Evolutionary conservation across 2,113 vertebrate genomes (phyloP).

Genomic region (Prinia subflava): DNA sequence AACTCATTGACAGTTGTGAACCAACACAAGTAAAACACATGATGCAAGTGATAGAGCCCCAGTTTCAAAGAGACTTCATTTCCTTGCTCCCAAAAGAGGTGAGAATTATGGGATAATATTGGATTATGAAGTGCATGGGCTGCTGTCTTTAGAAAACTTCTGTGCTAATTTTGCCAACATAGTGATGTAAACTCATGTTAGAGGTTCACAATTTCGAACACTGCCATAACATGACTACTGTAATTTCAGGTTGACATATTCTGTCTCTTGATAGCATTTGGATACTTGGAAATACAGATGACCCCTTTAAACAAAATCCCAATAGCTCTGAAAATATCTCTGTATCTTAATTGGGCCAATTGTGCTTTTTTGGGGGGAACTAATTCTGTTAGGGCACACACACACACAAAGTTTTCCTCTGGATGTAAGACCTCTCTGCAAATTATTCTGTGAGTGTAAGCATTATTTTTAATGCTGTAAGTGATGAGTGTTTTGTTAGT

Average conservation of each 20-base stretch:
- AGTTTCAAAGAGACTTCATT: constrained; percentile 99
- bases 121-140: background rate
- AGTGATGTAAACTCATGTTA: background rate
- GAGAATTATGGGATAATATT: constrained; percentile 39
- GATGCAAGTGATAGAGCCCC: constrained; percentile 99
- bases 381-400: background rate
- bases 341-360: background rate
- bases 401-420: background rate
- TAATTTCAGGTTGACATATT: constrained; percentile 4
- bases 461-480: background rate
- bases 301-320: background rate
- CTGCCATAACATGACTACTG: background rate
- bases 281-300: background rate
- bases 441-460: background rate
- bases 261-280: background rate
- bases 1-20: constrained; percentile 98
- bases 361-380: background rate
- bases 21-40: constrained; percentile 99
- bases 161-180: background rate
- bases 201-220: background rate
- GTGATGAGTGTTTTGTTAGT: background rate
- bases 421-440: background rate
- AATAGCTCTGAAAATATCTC: background rate
- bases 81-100: constrained; percentile 99
- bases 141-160: background rate